Conservation (phyloP, 2,888 invertebrate species). For the Drosophila neotestacea region DNA sequence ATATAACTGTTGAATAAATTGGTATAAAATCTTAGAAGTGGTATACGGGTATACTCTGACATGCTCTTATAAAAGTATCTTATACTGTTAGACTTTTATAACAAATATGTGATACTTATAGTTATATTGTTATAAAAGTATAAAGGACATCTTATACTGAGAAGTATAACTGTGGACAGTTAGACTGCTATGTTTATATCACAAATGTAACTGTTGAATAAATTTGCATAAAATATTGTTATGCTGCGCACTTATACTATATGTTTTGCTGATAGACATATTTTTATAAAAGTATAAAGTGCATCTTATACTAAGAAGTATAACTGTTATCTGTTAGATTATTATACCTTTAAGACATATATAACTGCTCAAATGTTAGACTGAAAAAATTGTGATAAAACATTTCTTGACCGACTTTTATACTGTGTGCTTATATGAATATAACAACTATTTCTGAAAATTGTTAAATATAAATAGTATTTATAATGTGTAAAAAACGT, state of each 20-base stretch:
- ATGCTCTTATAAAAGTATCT: too few species aligned
- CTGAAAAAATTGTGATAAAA: too few species aligned
- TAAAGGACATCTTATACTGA: background rate
- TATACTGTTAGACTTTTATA: too few species aligned
- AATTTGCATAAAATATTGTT: background rate
- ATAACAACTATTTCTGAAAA: background rate
- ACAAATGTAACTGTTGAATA: background rate
- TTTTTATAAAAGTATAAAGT: too few species aligned
- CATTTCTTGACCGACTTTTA: too few species aligned
- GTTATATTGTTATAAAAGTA: background rate
- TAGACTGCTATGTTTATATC: background rate
- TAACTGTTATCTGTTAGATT: too few species aligned
- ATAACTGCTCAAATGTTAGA: too few species aligned
- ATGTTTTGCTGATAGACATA: too few species aligned
- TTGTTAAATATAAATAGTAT: background rate
- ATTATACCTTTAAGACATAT: too few species aligned
- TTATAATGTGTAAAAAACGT: background rate
- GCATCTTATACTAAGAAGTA: too few species aligned
- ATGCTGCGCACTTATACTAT: background rate
- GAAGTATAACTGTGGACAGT: background rate
- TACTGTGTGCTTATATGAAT: too few species aligned
- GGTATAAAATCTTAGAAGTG: background rate
- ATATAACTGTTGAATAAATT: background rate
- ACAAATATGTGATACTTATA: background rate
- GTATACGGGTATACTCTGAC: too few species aligned